Percentiles rank a stretch among this genome's conserved stretches.
Conservation (phyloP, 2,888 invertebrate genomes). For the Dione vanillae region DNA sequence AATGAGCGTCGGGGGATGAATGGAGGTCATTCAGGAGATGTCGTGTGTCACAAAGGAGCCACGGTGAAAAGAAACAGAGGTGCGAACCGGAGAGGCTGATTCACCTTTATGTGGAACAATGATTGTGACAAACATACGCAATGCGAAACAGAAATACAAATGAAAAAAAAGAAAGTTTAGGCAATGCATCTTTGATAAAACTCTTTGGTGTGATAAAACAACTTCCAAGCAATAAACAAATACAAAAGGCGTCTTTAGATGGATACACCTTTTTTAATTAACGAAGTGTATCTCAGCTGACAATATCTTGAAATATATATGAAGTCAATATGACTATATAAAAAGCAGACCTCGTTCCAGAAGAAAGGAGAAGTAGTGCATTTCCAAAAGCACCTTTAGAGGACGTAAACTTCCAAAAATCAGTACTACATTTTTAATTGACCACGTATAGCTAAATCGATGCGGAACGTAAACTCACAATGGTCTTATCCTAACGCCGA, state of each 20-base stretch:
- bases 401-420: background rate
- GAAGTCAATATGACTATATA: background rate
- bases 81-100: conserved; percentile 43
- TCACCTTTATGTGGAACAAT: conserved; percentile 44
- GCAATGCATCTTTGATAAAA: background rate
- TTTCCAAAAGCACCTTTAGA: background rate
- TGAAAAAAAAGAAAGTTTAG: conserved; percentile 7
- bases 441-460: conserved; percentile 40
- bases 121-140: conserved; percentile 40
- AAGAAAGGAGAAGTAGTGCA: too few relatives aligned
- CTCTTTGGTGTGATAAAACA: background rate
- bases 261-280: background rate
- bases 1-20: conserved; percentile 75
- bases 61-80: conserved; percentile 54
- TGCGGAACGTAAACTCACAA: conserved; percentile 44
- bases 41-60: conserved; percentile 65
- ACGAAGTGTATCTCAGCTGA: background rate
- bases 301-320: background rate
- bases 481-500: conserved; percentile 42
- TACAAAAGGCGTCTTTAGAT: conserved; percentile 1
- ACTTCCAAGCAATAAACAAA: conserved; percentile 13
- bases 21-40: conserved; percentile 73
- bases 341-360: background rate
- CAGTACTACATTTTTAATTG: conserved; percentile 32
- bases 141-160: conserved; percentile 30